Evolutionary conservation across 2,888 invertebrate species (phyloP), one percentile per base, ranked within the genome.

Genomic region (Incurvaria masculella): DNA sequence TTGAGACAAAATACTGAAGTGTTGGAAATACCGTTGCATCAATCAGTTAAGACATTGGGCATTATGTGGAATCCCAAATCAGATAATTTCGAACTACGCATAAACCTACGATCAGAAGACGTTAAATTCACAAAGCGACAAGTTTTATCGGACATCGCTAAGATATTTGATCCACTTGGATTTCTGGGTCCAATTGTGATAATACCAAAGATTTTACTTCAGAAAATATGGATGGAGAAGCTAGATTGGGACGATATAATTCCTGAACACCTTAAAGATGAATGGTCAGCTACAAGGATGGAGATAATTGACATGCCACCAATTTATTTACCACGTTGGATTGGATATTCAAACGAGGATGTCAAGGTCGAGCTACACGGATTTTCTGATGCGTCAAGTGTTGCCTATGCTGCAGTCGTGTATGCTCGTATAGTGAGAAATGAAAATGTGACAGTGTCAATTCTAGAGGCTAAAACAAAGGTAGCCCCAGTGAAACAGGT

Each of bases 311-410:
- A 41, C 41, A 41, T 41, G 41, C 17, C 18, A 4, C 3, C 4
- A 18, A 41, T 41, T 10, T 6, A 41, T 14, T 18, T 41, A 6
- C 6, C 10, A 16, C 41, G 41, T 8, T 41, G 41, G 41, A 11
- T 33, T 14, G 33, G 14, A 14, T n/a, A 33, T 8, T 4, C 8
- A 8, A n/a, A 14, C 4, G 48, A 68, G 59, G 45, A 59, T 18
- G 4, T 2, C 10, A 43, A 17, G n/a, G 33, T 54, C 4, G 44
- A 56, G 46, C 21, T 61, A 18, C 56, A 56, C 45, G 57, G 57
- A 4, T 61, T 57, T 52, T 53, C 50, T 2, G 59, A 59, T 49
- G 56, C 58, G 1, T 56, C 55, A 2, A 47, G 48, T 18, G 44
- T 23, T 21, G 59, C 59, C 5, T 56, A 55, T 21, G 56, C 55